phyloP scores from a whole-genome alignment of 2,797 vertebrate genomes.

The Halcyon smyrnensis region DNA sequence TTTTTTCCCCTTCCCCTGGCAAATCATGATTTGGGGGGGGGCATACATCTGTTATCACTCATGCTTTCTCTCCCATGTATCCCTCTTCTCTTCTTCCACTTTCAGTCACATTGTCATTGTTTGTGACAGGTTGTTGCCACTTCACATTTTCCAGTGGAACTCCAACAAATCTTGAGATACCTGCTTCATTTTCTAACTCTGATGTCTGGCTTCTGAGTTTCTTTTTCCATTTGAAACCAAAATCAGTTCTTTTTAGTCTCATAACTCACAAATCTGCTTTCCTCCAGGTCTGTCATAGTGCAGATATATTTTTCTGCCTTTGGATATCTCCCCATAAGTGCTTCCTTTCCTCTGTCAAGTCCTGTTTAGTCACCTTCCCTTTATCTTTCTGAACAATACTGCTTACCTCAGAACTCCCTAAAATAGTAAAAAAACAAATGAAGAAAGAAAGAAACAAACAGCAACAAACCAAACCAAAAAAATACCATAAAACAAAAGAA shows the following conservation, averaged over 20 bases:
- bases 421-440: not conserved
- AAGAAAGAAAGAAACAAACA: no score
- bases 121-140: not conserved
- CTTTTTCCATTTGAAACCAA: not conserved
- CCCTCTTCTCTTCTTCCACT: not conserved
- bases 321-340: not conserved
- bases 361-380: not conserved
- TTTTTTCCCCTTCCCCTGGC: not conserved
- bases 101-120: not conserved
- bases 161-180: not conserved
- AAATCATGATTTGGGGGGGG: not conserved
- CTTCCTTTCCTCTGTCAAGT: not conserved
- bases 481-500: not conserved
- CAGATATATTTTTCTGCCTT: not conserved
- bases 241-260: not conserved
- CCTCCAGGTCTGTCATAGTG: not conserved
- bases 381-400: not conserved
- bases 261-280: not conserved
- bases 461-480: no score
- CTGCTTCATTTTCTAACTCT: not conserved
- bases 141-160: not conserved
- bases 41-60: not conserved
- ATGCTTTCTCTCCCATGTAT: not conserved
- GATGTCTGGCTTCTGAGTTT: not conserved
- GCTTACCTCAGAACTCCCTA: not conserved